Conservation (phyloP, 2,797 vertebrate species). For the Tangara arthus region DNA sequence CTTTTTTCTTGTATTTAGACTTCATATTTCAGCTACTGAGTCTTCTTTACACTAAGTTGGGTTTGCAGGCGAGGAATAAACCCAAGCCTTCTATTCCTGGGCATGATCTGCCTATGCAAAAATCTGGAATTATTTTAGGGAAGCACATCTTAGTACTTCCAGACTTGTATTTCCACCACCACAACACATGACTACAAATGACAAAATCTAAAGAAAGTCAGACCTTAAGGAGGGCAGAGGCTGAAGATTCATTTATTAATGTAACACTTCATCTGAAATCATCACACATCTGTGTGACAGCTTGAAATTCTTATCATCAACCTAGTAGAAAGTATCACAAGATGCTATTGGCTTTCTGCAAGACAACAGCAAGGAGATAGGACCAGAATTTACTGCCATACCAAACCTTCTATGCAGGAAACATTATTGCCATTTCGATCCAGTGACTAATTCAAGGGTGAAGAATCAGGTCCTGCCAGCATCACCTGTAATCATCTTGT, state of each 20-base stretch:
- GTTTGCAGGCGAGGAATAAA: not conserved
- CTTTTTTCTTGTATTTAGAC: not conserved
- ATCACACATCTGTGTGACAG: not conserved
- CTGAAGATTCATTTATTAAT: not conserved
- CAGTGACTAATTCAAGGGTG: not conserved
- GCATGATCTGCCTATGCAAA: not conserved
- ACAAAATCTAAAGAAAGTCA: conserved; percentile 1
- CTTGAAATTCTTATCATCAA: not conserved
- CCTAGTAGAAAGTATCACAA: not conserved
- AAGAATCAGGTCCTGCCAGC: not conserved
- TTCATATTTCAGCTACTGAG: not conserved
- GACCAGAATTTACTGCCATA: not conserved
- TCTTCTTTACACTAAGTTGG: not conserved
- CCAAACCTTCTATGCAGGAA: not conserved
- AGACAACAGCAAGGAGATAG: not conserved
- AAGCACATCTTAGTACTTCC: not conserved
- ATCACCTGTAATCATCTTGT: not conserved
- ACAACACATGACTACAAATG: not conserved
- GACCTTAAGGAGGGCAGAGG: accelerated
- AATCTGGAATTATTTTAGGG: not conserved
- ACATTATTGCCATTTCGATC: not conserved
- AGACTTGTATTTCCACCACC: not conserved
- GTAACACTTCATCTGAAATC: not conserved
- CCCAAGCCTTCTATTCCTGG: not conserved
- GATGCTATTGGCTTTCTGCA: not conserved